A percentile compares a stretch with the other conserved stretches of the same genome.
These are phyloP conservation scores for Ceratothoa steindachneri DNA, from an alignment of 2,888 invertebrate genomes.

Conservation along the genomic window DNA sequence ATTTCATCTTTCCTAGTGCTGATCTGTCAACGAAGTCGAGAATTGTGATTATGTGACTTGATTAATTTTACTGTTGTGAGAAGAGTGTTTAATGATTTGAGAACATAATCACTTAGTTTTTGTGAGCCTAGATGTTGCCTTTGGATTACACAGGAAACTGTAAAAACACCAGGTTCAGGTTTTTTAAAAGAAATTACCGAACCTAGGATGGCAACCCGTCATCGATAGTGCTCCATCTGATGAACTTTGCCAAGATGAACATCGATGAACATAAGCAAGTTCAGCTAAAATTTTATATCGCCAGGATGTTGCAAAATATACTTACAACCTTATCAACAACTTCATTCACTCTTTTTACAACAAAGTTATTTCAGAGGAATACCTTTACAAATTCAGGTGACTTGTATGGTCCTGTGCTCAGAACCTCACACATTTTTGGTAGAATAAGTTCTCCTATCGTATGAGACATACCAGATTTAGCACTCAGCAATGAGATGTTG, in stretches of 20 bases:
- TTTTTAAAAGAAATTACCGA: conserved; percentile 32
- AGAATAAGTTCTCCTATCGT: not conserved
- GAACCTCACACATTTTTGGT: not conserved
- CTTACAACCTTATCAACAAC: not conserved
- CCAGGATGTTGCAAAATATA: not conserved
- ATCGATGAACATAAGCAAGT: not conserved
- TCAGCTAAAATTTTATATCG: not conserved
- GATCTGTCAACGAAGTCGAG: conserved; percentile 48
- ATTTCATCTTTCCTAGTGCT: conserved; percentile 48
- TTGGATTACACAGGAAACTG: conserved; percentile 32
- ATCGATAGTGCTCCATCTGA: conserved; percentile 20
- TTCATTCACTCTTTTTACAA: not conserved
- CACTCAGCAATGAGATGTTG: not conserved
- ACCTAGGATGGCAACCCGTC: conserved; percentile 21
- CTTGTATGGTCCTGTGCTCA: not conserved
- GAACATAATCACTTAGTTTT: conserved; percentile 33
- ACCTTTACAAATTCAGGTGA: not conserved
- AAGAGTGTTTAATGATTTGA: conserved; percentile 45
- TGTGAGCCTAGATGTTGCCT: conserved; percentile 29
- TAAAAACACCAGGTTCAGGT: conserved; percentile 30
- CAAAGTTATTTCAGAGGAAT: not conserved
- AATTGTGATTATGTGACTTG: too few relatives aligned
- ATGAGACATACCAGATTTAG: not conserved
- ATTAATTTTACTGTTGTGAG: conserved; percentile 47
- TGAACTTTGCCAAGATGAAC: too few relatives aligned